A percentile compares a stretch with the other conserved stretches of the same genome.
These are phyloP conservation scores for Gymnocypris eckloni DNA, from an alignment of 2,797 vertebrate species.

Conservation along the genomic window DNA sequence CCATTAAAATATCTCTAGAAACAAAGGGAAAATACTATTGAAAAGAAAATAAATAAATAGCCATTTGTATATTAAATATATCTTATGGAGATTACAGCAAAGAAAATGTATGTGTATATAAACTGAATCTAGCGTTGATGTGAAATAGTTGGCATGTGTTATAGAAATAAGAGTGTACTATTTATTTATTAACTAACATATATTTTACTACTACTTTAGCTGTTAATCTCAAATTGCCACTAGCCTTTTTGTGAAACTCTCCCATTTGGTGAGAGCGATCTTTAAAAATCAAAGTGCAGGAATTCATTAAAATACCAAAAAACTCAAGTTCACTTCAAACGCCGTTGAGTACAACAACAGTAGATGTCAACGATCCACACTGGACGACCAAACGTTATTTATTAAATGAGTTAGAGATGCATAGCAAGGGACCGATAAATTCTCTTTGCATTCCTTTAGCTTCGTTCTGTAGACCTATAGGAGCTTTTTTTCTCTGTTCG, in stretches of 20 bases:
- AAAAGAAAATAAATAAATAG: constrained; percentile 48
- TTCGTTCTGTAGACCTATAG: constrained; percentile 19
- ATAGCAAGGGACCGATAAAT: constrained; percentile 37
- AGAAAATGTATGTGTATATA: constrained; percentile 61
- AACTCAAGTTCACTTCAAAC: constrained; percentile 78
- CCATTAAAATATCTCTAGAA: constrained; percentile 53
- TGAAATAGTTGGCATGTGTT: constrained; percentile 79
- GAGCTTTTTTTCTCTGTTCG: constrained; percentile 9
- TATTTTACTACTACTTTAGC: constrained; percentile 76
- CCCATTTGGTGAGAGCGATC: constrained; percentile 69
- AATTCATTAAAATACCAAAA: constrained; percentile 79
- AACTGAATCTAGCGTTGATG: constrained; percentile 65
- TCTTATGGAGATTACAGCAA: constrained; percentile 62
- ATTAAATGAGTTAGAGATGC: constrained; percentile 21
- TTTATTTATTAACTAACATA: constrained; percentile 76
- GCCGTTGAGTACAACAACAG: constrained; percentile 73
- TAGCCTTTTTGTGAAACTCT: constrained; percentile 74
- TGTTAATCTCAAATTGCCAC: constrained; percentile 78
- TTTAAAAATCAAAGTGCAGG: constrained; percentile 72
- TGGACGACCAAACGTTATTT: constrained; percentile 39
- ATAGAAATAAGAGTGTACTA: constrained; percentile 76
- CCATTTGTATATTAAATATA: constrained; percentile 61
- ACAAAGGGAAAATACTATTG: constrained; percentile 48
- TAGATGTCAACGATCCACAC: constrained; percentile 51
- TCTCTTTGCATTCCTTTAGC: constrained; percentile 40